Base-by-base conservation (phyloP, 2,888 invertebrate species). In the Perithous albicinctus region DNA sequence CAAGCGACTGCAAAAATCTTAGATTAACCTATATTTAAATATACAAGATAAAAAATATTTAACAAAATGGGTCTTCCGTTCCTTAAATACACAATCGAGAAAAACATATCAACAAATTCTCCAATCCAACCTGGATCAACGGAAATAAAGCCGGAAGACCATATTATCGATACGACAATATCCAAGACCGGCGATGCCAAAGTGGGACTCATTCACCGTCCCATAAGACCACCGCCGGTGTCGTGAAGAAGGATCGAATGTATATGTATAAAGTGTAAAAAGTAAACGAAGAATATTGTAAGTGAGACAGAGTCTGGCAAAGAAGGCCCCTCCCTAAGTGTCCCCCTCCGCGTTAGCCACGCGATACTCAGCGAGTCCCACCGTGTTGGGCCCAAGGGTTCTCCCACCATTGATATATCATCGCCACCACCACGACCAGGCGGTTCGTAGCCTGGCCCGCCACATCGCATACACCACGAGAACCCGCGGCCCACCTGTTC, bases 401-500 rank as follows among this genome's bases (percentile, higher is more conserved):
- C 84, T 85, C 86, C 86, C 88, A 85, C 85, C 84, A 79, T 77
- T 79, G 83, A 75, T 76, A 59, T 78, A 77, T 69, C 77, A 54
- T 64, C 80, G 38, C 69, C 88, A 85, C 74, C 73, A 85, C 87
- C 85, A 83, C 48, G 32, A 46, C 85, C 80, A 85, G 83, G 80
- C 85, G 82, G 84, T 87, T n/a, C 63, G 35, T 41, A 48, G 46
- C 64, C n/a, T n/a, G 59, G 43, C 72, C 78, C 59, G 59, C 74
- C 75, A 41, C 35, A 20, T 0, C 18, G 73, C 63, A n/a, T n/a
- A 23, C 74, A 69, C 79, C 56, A 66, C 76, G 80, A 85, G 85
- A 85, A 84, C 85, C 86, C 85, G 82, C 85, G 85, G 86, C 88
- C 89, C 90, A 90, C 90, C 90, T 90, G 90, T 89, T 87, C 88